Conservation (phyloP, 53 echinoderm and acorn worm species). For the Glandiceps talaboti region DNA sequence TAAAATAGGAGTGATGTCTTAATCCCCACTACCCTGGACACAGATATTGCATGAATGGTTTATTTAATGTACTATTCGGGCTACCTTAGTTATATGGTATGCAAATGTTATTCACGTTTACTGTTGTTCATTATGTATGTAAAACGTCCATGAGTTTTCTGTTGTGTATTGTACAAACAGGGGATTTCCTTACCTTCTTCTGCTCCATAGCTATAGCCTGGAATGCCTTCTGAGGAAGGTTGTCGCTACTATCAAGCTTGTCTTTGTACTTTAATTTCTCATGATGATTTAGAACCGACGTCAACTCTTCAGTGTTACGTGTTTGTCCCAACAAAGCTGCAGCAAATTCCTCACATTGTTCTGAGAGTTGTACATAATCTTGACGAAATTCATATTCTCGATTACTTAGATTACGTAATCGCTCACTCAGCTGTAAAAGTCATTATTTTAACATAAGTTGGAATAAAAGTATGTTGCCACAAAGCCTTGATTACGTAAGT, state of each 20-base stretch:
- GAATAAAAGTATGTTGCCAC: not conserved
- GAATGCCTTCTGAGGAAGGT: conserved; percentile 60
- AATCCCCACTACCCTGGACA: too few species aligned
- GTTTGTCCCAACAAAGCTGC: conserved; percentile 87
- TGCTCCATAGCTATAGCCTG: conserved; percentile 71
- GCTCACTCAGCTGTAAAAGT: conserved; percentile 37
- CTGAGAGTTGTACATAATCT: conserved; percentile 71
- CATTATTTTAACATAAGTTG: too few species aligned
- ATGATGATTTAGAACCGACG: conserved; percentile 66
- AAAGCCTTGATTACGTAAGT: too few species aligned
- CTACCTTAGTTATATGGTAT: too few species aligned
- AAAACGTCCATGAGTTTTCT: too few species aligned
- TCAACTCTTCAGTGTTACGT: conserved; percentile 76
- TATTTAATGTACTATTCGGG: too few species aligned
- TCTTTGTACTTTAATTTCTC: not conserved
- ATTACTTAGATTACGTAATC: conserved; percentile 56
- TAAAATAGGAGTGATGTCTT: too few species aligned
- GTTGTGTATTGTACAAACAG: too few species aligned
- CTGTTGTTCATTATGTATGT: too few species aligned
- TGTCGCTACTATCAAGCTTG: not conserved
- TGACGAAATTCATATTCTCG: conserved; percentile 94
- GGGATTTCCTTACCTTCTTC: conserved; percentile 96
- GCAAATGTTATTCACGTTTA: too few species aligned
- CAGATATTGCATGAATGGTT: too few species aligned
- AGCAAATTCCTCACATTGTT: conserved; percentile 88